Evolutionary conservation across 1,140 invertebrate species (phyloP), one percentile per base, ranked within the genome.

Genomic region (Heliconius eleuchia): DNA sequence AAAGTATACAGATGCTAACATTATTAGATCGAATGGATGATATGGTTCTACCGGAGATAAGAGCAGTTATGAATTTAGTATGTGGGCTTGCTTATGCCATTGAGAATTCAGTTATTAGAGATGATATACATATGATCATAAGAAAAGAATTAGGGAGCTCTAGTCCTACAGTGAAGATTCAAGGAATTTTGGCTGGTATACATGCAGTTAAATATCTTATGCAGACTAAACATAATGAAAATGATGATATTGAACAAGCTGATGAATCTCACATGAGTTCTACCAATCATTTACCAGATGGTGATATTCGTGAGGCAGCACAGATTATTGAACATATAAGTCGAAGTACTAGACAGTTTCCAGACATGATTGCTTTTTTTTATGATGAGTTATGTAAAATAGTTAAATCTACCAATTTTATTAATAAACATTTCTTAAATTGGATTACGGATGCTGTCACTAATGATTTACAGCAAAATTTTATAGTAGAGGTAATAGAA

Each of bases 381-480:
- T 97, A 97, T 88, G 97, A 98, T 93, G 96, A 97, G 88, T 88
- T 98, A 39, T 95, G 96, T 18, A 91, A 94, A 76, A 91, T 97
- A 71, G 92, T 97, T 73, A 88, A 89, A 39, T 87, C 93, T 76
- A 87, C 89, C 71, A 74, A 92, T 80, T 76, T 92, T 82, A 94
- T 97, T 55, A 95, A 97, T 85, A 88, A 92, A 82, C 84, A 95
- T 30, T 97, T 97, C 86, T 80, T 97, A 16, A 85, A 87, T n/a
- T 96, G 96, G 96, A 86, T 96, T 42, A 95, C 94, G 71, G 94
- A 95, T 74, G 89, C 92, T 46, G 95, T 97, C 19, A 96, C 95
- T 1, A 92, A 95, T 80, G 95, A 96, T 86, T 96, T 97, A 82
- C 95, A 96, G 85, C 89, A 95, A 60, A 95, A 95, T 78, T 96